These are phyloP conservation scores for Azemiops feae DNA, from an alignment of 2,113 vertebrate species.

Conservation along the genomic window DNA sequence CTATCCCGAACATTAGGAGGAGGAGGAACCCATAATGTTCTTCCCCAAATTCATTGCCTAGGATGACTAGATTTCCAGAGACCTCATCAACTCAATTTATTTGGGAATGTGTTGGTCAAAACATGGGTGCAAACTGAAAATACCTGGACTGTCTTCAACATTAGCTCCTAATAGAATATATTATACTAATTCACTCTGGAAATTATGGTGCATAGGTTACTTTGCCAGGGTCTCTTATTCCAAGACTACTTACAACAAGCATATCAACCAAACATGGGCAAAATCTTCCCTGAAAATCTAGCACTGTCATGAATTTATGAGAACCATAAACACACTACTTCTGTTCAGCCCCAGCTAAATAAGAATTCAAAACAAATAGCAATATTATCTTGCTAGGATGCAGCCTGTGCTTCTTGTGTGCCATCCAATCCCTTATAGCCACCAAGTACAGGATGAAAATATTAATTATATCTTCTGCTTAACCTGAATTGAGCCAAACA, in stretches of 20 bases:
- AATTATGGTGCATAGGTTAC: not conserved
- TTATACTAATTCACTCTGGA: not conserved
- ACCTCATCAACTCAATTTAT: not conserved
- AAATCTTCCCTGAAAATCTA: not conserved
- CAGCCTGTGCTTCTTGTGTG: not conserved
- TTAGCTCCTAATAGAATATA: not conserved
- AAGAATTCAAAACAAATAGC: not conserved
- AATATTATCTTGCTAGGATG: not conserved
- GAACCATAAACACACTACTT: not conserved
- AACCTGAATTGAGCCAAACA: no score
- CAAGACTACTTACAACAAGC: not conserved
- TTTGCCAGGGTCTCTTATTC: not conserved
- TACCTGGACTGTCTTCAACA: not conserved
- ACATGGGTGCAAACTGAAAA: not conserved
- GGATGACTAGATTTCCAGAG: not conserved
- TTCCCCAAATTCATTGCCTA: not conserved
- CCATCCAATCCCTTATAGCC: not conserved
- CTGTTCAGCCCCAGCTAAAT: not conserved
- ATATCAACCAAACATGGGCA: not conserved
- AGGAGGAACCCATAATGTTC: not conserved
- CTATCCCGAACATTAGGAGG: not conserved
- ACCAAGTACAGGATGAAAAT: not conserved
- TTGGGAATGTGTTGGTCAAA: not conserved
- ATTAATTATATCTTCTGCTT: no score
- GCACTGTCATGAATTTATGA: not conserved